phyloP scores from a whole-genome alignment of 2,888 invertebrate species.

The Eupithecia exiguata region DNA sequence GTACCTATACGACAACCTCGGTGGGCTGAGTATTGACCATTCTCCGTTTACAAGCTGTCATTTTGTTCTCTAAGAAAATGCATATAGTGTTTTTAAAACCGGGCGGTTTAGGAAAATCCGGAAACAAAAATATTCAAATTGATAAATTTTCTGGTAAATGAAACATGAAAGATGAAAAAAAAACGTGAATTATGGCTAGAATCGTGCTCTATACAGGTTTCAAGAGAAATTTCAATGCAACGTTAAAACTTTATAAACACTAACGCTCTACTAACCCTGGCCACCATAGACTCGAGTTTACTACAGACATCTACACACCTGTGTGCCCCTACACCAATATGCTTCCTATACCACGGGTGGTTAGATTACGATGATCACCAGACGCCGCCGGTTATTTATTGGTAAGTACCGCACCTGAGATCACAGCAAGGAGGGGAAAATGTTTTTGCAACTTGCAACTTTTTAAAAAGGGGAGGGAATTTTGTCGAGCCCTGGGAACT shows the following conservation, averaged over 20 bases:
- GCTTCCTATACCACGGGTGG: conserved; percentile 51
- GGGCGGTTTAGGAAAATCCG: neutral
- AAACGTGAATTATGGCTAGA: neutral
- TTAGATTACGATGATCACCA: conserved; percentile 60
- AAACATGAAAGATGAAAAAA: neutral
- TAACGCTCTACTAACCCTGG: neutral
- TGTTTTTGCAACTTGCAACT: conserved; percentile 18
- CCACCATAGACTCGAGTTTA: neutral
- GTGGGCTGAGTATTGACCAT: neutral
- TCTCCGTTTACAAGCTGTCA: neutral
- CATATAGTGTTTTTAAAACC: neutral
- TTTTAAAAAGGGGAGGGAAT: neutral
- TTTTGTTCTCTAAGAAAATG: neutral
- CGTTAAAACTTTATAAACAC: neutral
- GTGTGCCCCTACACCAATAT: conserved; percentile 34
- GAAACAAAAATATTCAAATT: neutral
- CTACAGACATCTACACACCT: neutral
- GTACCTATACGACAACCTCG: neutral
- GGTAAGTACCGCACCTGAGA: conserved; percentile 58
- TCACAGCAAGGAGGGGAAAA: conserved; percentile 27
- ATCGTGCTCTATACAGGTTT: neutral
- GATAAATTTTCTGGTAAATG: no score
- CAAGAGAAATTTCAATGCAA: neutral
- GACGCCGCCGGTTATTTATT: conserved; percentile 60
- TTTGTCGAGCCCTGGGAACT: neutral